Conservation (phyloP, 2,797 vertebrate species). For the Galago senegalensis region DNA sequence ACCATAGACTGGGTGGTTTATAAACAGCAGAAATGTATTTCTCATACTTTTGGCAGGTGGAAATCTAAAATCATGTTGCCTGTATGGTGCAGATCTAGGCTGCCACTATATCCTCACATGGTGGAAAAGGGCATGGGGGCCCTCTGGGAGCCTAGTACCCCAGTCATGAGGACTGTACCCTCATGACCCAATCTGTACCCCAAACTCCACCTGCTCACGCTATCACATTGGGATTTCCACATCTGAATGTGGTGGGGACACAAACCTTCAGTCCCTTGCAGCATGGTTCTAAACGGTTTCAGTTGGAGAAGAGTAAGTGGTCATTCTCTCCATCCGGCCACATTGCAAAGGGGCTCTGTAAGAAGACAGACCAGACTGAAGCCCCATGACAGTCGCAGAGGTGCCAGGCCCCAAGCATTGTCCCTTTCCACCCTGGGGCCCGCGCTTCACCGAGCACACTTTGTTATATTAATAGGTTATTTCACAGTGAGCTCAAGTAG, state of each 20-base stretch:
- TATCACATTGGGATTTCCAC: neutral
- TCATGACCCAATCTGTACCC: neutral
- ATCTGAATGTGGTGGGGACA: too few relatives aligned
- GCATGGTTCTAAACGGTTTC: neutral
- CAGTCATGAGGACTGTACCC: too few relatives aligned
- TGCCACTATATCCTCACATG: neutral
- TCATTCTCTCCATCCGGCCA: neutral
- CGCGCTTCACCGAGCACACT: neutral
- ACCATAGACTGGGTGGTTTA: neutral
- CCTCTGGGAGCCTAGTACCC: neutral
- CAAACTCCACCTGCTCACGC: neutral
- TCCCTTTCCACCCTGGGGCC: neutral
- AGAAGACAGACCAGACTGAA: neutral
- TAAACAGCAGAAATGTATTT: neutral
- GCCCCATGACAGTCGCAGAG: neutral
- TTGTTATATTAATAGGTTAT: neutral
- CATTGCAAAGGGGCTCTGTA: neutral
- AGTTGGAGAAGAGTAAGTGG: neutral
- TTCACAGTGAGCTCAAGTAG: neutral
- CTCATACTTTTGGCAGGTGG: neutral
- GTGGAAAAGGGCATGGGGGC: neutral
- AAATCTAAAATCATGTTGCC: neutral
- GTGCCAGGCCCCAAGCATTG: accelerated
- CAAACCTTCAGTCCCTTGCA: neutral
- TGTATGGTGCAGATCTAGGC: accelerated